These are phyloP conservation scores for Drosophila sechellia DNA, from an alignment of 1,140 invertebrate genomes.

Conservation along the genomic window DNA sequence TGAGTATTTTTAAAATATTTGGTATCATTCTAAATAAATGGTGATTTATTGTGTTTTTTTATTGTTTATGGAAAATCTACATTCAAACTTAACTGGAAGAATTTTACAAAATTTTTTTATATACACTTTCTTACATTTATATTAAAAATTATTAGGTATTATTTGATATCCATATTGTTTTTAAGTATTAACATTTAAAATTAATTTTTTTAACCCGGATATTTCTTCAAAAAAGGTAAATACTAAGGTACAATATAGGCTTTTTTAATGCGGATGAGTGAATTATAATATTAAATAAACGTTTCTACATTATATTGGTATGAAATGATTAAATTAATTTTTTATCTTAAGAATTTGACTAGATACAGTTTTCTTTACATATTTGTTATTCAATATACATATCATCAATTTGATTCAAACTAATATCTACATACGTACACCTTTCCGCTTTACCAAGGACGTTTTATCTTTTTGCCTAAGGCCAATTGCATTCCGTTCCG, in stretches of 20 bases:
- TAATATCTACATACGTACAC: conserved; percentile 39
- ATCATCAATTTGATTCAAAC: background rate
- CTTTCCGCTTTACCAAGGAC: background rate
- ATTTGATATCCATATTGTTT: background rate
- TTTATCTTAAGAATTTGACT: conserved; percentile 47
- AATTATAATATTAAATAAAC: background rate
- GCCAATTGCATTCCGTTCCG: background rate
- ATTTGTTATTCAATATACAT: conserved; percentile 3
- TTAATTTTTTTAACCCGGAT: background rate
- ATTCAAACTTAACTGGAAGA: conserved; percentile 21
- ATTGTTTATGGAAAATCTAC: background rate
- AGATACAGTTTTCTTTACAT: conserved; percentile 30
- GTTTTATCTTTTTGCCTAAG: background rate
- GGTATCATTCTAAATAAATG: background rate
- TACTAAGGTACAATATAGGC: background rate
- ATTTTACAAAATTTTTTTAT: conserved; percentile 3
- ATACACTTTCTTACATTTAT: conserved; percentile 6
- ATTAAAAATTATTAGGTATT: background rate
- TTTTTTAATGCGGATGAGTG: conserved; percentile 1
- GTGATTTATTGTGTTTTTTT: background rate
- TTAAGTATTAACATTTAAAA: background rate
- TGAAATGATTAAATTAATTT: conserved; percentile 1
- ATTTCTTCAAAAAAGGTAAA: background rate
- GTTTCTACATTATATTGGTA: background rate
- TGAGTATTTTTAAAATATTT: conserved; percentile 39